phyloP scores from a whole-genome alignment of 2,113 vertebrate genomes.

The Suncus etruscus region DNA sequence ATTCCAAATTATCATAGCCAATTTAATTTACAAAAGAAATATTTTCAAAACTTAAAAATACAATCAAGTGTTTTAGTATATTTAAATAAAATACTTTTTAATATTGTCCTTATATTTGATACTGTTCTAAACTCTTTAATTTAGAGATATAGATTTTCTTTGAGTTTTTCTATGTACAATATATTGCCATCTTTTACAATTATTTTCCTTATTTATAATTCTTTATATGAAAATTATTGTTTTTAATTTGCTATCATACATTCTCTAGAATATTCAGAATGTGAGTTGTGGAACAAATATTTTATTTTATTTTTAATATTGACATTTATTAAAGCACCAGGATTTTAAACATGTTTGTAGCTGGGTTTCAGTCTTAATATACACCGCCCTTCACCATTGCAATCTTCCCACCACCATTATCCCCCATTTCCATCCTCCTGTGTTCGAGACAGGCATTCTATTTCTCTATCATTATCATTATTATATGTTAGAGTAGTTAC shows the following conservation, averaged over 20 bases:
- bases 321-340: too few species aligned
- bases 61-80: background rate
- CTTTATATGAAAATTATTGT: background rate
- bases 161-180: background rate
- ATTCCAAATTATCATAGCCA: background rate
- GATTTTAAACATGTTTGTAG: too few species aligned
- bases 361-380: too few species aligned
- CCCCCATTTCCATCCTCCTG: too few species aligned
- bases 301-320: too few species aligned
- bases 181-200: background rate
- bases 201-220: constrained; percentile 15
- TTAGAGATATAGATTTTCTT: background rate
- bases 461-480: too few species aligned
- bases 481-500: too few species aligned
- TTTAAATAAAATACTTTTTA: background rate
- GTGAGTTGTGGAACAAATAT: background rate
- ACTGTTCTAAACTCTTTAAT: background rate
- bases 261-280: background rate
- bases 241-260: background rate
- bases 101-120: background rate
- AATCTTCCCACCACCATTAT: too few species aligned
- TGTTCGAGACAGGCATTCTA: too few species aligned
- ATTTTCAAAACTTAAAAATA: too few species aligned
- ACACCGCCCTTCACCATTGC: too few species aligned
- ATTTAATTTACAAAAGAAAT: too few species aligned